Conservation (phyloP, 2,113 vertebrate genomes). For the Atrichornis clamosus region DNA sequence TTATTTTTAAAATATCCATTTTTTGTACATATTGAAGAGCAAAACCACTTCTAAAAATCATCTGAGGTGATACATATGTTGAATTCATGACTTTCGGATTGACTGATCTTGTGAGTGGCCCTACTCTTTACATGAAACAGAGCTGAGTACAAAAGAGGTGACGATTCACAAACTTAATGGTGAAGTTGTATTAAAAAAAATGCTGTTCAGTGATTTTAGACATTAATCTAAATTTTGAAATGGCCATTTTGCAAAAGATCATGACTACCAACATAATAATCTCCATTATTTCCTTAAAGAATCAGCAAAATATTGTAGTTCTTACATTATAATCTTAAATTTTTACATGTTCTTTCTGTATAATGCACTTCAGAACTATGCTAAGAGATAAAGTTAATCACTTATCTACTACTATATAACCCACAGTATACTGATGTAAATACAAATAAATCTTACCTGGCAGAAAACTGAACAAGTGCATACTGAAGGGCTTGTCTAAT, state of each 20-base stretch:
- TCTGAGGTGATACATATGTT: not conserved
- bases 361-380: not conserved
- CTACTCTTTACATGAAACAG: not conserved
- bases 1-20: not conserved
- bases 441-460: slow-evolving; percentile 77
- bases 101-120: not conserved
- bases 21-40: not conserved
- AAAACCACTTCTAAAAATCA: not conserved
- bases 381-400: not conserved
- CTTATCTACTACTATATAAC: not conserved
- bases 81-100: not conserved
- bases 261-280: not conserved
- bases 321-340: not conserved
- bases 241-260: not conserved
- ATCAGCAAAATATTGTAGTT: not conserved
- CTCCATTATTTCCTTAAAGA: not conserved
- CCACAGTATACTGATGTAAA: not conserved
- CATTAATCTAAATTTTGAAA: not conserved
- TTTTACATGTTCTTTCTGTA: not conserved
- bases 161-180: not conserved
- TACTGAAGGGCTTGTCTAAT: slow-evolving; percentile 95
- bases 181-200: not conserved
- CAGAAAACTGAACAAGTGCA: slow-evolving; percentile 95
- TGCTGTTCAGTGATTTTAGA: not conserved
- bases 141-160: not conserved